These are phyloP conservation scores for Heteromyza rotundicornis DNA, from an alignment of 2,888 invertebrate species.

Conservation along the genomic window DNA sequence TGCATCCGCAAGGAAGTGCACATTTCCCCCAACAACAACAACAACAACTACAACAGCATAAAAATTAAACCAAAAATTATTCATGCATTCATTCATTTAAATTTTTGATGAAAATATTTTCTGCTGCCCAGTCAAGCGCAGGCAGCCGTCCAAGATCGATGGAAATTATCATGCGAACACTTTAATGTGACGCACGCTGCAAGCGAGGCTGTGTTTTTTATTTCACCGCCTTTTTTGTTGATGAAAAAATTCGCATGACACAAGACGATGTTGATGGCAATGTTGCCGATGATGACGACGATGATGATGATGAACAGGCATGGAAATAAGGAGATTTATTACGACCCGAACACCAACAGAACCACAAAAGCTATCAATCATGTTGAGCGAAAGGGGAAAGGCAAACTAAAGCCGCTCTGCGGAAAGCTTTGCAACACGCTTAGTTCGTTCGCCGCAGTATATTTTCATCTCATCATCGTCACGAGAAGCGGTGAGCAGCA, in stretches of 20 bases:
- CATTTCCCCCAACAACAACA: too few species aligned
- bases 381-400: slow-evolving; percentile 51
- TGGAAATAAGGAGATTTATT: slow-evolving; percentile 38
- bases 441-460: neutral
- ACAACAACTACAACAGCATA: too few species aligned
- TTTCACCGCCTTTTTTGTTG: slow-evolving; percentile 4
- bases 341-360: slow-evolving; percentile 28
- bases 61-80: neutral
- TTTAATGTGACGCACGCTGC: neutral
- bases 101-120: too few species aligned
- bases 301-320: slow-evolving; percentile 36
- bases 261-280: too few species aligned
- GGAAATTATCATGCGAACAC: neutral
- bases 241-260: slow-evolving; percentile 29
- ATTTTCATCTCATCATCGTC: too few species aligned
- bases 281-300: too few species aligned
- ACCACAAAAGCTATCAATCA: slow-evolving; percentile 51
- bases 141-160: too few species aligned
- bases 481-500: too few species aligned
- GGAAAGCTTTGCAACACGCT: neutral
- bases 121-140: neutral
- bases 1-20: too few species aligned
- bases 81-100: too few species aligned
- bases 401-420: slow-evolving; percentile 19
- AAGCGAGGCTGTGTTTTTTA: slow-evolving; percentile 14